phyloP scores from a whole-genome alignment of 1,140 invertebrate species.

The Delia radicum region DNA sequence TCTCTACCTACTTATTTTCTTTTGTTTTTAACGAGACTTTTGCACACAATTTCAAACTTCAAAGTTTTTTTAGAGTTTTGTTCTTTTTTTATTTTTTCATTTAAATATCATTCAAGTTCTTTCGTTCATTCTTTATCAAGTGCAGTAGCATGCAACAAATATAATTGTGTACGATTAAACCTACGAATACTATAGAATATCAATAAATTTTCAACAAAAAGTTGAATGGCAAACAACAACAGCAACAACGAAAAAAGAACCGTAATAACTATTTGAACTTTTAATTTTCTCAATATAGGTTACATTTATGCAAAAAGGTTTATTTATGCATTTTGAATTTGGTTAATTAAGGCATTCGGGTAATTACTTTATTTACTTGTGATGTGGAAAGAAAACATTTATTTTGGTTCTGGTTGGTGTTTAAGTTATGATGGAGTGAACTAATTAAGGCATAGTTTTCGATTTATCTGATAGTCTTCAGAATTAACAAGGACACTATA shows the following conservation, averaged over 20 bases:
- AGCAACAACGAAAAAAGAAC: background rate
- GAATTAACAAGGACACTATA: no score
- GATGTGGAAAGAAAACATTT: background rate
- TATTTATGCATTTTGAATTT: background rate
- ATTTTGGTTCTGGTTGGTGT: background rate
- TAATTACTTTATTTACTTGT: background rate
- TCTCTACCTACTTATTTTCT: background rate
- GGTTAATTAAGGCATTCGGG: background rate
- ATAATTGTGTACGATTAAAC: slow-evolving; percentile 2
- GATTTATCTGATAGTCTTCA: no score
- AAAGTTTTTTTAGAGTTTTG: background rate
- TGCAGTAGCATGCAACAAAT: background rate
- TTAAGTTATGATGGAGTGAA: no score
- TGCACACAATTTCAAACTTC: background rate
- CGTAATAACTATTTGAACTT: background rate
- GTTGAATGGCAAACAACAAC: background rate
- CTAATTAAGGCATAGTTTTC: no score
- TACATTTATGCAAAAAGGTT: background rate
- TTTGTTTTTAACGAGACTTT: background rate
- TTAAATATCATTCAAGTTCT: no score
- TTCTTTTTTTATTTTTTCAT: background rate
- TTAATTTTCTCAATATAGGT: background rate
- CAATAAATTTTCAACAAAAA: background rate
- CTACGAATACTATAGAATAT: background rate
- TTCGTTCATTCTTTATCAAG: background rate